Percentiles rank a stretch among this genome's conserved stretches.
These are phyloP conservation scores for Argyrosomus japonicus DNA, from an alignment of 2,113 vertebrate genomes.

Conservation along the genomic window DNA sequence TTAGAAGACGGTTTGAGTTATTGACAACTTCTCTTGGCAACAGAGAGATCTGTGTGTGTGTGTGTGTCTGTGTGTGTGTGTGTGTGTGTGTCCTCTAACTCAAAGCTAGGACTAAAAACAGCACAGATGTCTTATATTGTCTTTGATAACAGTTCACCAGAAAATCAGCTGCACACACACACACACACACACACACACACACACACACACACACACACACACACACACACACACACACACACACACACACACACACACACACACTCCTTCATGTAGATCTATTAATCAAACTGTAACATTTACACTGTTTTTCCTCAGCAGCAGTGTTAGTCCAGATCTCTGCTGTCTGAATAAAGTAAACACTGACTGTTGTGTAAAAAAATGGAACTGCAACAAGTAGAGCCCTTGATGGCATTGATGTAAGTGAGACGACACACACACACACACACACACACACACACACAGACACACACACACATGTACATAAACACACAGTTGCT, in stretches of 20 bases:
- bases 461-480: neutral
- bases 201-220: slow-evolving; percentile 3
- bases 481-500: slow-evolving; percentile 19
- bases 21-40: slow-evolving; percentile 29
- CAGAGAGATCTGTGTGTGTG: neutral
- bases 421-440: slow-evolving; percentile 52
- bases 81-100: slow-evolving; percentile 33
- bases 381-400: slow-evolving; percentile 14
- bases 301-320: neutral
- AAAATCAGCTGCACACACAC: slow-evolving; percentile 26
- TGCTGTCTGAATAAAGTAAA: neutral
- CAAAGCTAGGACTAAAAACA: slow-evolving; percentile 49
- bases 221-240: slow-evolving; percentile 1
- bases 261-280: neutral
- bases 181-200: too few species aligned
- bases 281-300: neutral
- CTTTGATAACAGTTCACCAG: slow-evolving; percentile 47
- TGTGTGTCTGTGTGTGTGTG: slow-evolving; percentile 6
- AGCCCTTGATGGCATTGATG: slow-evolving; percentile 39
- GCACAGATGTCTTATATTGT: slow-evolving; percentile 51
- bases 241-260: slow-evolving; percentile 1
- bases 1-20: slow-evolving; percentile 40
- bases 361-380: neutral
- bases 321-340: neutral
- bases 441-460: slow-evolving; percentile 20